These are phyloP conservation scores for Eulemur macaco DNA, from an alignment of 2,113 vertebrate species.

Conservation along the genomic window DNA sequence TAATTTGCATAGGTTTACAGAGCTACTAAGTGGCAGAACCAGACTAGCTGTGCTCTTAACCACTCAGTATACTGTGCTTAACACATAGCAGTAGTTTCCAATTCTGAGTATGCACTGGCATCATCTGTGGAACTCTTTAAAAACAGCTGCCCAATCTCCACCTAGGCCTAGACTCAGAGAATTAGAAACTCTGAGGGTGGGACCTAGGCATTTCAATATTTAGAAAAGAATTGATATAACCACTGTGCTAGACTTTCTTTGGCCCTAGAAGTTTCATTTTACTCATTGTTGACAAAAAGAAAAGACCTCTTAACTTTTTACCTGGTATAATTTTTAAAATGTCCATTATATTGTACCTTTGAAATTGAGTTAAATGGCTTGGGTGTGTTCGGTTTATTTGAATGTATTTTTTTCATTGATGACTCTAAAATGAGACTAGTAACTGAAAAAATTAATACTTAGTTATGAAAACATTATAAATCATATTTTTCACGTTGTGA, in stretches of 20 bases:
- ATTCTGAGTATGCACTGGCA: not conserved
- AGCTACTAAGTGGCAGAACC: not conserved
- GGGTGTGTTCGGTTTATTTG: not conserved
- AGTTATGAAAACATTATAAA: not conserved
- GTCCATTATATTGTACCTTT: not conserved
- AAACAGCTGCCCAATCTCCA: not conserved
- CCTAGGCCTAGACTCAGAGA: not conserved
- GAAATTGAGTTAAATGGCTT: conserved; percentile 1
- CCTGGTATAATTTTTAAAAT: not conserved
- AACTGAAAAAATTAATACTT: not conserved
- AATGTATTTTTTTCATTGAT: conserved; percentile 6
- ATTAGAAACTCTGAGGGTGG: not conserved
- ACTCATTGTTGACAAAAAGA: not conserved
- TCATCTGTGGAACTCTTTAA: not conserved
- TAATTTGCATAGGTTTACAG: not conserved
- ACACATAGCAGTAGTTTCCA: not conserved
- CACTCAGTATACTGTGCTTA: not conserved
- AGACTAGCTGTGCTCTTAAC: not conserved
- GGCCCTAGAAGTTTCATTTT: not conserved
- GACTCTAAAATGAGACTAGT: not conserved
- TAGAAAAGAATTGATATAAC: not conserved
- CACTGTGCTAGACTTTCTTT: not conserved
- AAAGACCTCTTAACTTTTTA: not conserved
- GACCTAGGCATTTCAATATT: not conserved
- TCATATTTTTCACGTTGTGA: not conserved